These are phyloP conservation scores for Muscicapa comitata DNA, from an alignment of 2,797 vertebrate species.

Conservation along the genomic window DNA sequence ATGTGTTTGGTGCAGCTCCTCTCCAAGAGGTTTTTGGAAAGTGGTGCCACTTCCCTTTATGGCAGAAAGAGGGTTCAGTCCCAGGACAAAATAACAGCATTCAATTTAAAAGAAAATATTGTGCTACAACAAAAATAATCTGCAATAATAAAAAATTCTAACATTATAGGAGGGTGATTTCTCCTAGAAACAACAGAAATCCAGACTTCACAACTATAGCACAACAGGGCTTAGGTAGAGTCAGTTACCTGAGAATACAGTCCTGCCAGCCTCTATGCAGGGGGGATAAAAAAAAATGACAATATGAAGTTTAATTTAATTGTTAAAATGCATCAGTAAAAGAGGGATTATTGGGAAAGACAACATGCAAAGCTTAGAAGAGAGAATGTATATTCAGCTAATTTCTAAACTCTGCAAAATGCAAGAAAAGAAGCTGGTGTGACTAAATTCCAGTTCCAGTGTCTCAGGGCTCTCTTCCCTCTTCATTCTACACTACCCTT, in stretches of 20 bases:
- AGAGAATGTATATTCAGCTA: not conserved
- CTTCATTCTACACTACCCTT: not conserved
- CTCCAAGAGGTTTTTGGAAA: not conserved
- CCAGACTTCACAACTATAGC: not conserved
- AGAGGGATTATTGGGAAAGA: not conserved
- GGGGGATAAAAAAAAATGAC: not conserved
- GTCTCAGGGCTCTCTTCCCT: not conserved
- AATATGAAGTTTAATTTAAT: not conserved
- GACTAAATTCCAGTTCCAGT: not conserved
- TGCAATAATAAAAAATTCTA: not conserved
- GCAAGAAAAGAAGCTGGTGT: not conserved
- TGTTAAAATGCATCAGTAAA: not conserved
- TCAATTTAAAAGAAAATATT: not conserved
- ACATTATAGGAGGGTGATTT: not conserved
- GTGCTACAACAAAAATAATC: not conserved
- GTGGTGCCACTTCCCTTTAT: not conserved
- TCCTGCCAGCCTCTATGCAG: not conserved
- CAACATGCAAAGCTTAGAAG: not conserved
- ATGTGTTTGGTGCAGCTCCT: not conserved
- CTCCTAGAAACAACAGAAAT: not conserved
- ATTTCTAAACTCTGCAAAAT: not conserved
- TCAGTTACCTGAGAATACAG: not conserved
- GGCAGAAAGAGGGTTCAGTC: not conserved
- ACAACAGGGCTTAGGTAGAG: not conserved
- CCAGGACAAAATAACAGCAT: not conserved